Percentiles rank a stretch among this genome's conserved stretches.
phyloP scores from a whole-genome alignment of 2,113 vertebrate genomes.

The Rhinopomastus cyanomelas region DNA sequence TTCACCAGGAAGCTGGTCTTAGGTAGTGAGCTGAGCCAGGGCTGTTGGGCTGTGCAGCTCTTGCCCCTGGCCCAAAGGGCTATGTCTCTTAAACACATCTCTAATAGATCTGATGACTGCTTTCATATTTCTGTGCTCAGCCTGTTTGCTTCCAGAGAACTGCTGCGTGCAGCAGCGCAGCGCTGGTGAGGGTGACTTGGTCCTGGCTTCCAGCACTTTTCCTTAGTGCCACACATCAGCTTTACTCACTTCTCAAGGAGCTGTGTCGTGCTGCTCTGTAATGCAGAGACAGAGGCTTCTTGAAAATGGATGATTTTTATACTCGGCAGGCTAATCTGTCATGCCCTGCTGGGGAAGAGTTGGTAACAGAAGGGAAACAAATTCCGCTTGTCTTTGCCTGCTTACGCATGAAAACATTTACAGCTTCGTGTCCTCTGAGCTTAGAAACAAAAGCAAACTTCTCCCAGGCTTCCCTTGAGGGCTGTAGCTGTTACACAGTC shows the following conservation, averaged over 20 bases:
- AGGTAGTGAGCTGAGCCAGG: background rate
- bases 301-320: background rate
- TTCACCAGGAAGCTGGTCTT: background rate
- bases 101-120: background rate
- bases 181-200: background rate
- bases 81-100: background rate
- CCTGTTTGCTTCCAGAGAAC: background rate
- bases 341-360: background rate
- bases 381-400: background rate
- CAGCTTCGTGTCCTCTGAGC: background rate
- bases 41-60: background rate
- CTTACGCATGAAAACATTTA: background rate
- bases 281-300: background rate
- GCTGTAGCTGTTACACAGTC: background rate
- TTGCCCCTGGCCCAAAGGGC: background rate
- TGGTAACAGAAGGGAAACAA: background rate
- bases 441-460: background rate
- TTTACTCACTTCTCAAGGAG: background rate
- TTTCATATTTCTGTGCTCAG: background rate
- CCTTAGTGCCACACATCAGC: background rate
- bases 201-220: background rate
- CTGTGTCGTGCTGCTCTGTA: fast-evolving
- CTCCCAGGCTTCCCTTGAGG: background rate
- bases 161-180: no score
- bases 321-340: background rate